phyloP scores from a whole-genome alignment of 2,113 vertebrate species.

The Ochotona princeps region DNA sequence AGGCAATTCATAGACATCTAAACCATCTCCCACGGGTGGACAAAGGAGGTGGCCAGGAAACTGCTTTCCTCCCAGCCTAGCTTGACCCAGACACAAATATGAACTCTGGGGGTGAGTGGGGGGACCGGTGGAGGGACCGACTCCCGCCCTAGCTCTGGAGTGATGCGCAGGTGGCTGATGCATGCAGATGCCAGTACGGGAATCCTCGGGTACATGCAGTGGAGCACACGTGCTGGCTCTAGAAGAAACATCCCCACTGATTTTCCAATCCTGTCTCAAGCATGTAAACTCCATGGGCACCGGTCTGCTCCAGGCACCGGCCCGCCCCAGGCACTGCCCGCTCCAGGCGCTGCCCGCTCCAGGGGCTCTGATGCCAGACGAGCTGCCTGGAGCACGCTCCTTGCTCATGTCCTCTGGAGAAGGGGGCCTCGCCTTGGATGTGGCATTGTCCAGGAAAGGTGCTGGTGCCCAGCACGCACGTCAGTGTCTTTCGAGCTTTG shows the following conservation, averaged over 20 bases:
- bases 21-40: conserved; percentile 7
- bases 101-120: not conserved
- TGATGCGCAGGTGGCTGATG: not conserved
- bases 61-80: conserved; percentile 2
- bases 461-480: not conserved
- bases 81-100: not conserved
- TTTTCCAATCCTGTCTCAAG: not conserved
- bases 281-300: no score
- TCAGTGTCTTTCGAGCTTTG: not conserved
- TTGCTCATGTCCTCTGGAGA: not conserved
- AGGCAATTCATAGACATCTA: not conserved
- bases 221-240: not conserved
- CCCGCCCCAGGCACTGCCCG: no score
- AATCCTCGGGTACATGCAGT: not conserved
- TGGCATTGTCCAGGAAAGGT: not conserved
- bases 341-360: no score
- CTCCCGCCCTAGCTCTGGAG: not conserved
- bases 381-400: not conserved
- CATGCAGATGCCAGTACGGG: rapidly evolving
- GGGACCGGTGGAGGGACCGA: not conserved
- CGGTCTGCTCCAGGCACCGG: no score
- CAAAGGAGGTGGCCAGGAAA: not conserved
- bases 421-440: not conserved
- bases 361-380: not conserved
- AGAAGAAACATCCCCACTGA: not conserved